phyloP scores from a whole-genome alignment of 92 coral and sea anemone species.

The Zoanthus solanderi region DNA sequence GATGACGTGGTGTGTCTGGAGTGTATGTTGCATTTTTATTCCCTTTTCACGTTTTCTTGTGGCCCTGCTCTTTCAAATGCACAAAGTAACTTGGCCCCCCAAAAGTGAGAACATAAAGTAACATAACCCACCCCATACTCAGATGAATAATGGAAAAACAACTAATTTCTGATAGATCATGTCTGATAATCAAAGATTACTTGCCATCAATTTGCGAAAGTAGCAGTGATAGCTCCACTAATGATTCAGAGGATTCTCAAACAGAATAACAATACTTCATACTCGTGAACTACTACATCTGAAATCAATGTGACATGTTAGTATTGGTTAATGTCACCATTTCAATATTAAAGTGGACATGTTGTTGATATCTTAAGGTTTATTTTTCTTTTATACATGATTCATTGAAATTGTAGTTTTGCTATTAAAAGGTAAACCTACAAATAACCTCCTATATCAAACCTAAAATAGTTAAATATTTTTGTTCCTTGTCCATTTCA shows the following conservation, averaged over 20 bases:
- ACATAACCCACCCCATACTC: too few species aligned
- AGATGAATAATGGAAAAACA: not conserved
- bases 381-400: slow-evolving; percentile 46
- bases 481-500: too few species aligned
- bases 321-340: not conserved
- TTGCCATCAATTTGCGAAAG: not conserved
- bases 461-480: too few species aligned
- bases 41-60: too few species aligned
- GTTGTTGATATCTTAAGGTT: slow-evolving; percentile 46
- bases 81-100: too few species aligned
- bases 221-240: slow-evolving; percentile 3
- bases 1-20: too few species aligned
- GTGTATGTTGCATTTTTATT: too few species aligned
- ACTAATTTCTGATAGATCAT: not conserved
- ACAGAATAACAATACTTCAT: not conserved
- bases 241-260: not conserved
- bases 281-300: not conserved
- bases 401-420: not conserved
- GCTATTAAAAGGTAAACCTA: not conserved
- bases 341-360: slow-evolving; percentile 28
- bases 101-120: too few species aligned
- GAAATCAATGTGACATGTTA: slow-evolving; percentile 10
- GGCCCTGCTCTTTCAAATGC: too few species aligned
- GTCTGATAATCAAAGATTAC: not conserved
- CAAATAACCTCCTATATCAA: slow-evolving; percentile 3